Evolutionary conservation across 2,113 vertebrate species (phyloP).

Genomic region (Pholis gunnellus): DNA sequence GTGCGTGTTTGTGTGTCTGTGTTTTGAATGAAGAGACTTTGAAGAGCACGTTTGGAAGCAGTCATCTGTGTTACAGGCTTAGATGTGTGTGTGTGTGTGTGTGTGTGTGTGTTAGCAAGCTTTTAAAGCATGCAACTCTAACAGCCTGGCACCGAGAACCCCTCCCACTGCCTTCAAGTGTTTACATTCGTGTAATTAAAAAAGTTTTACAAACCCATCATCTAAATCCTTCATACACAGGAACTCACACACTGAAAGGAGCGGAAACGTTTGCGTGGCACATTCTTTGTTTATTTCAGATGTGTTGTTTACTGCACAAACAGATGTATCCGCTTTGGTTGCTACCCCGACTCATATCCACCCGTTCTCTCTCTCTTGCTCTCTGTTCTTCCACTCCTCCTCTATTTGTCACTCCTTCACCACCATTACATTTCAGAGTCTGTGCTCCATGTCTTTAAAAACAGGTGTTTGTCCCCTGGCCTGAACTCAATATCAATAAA

Average conservation of each 20-base stretch:
- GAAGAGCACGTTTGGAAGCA: background rate
- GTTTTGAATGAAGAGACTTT: background rate
- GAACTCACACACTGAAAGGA: background rate
- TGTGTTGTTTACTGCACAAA: slow-evolving; percentile 60
- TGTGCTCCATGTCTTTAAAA: slow-evolving; percentile 55
- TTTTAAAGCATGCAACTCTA: background rate
- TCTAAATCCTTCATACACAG: background rate
- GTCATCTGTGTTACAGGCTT: background rate
- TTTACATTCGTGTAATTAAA: slow-evolving; percentile 3
- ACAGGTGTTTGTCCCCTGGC: slow-evolving; percentile 60
- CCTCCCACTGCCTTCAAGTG: background rate
- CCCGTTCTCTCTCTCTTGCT: slow-evolving; percentile 11
- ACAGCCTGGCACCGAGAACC: background rate
- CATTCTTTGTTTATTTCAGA: slow-evolving; percentile 50
- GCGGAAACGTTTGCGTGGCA: slow-evolving; percentile 26
- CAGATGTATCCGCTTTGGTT: slow-evolving; percentile 63
- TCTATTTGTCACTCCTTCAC: slow-evolving; percentile 30
- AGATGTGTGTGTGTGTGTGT: background rate
- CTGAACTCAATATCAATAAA: slow-evolving; percentile 30
- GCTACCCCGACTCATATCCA: slow-evolving; percentile 22
- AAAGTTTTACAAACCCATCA: background rate
- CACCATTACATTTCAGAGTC: slow-evolving; percentile 32
- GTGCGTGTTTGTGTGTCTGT: background rate
- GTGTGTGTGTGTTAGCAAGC: background rate
- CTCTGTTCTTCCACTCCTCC: slow-evolving; percentile 11